These are phyloP conservation scores for Brachylomia viminalis DNA, from an alignment of 2,888 invertebrate genomes.

Conservation along the genomic window DNA sequence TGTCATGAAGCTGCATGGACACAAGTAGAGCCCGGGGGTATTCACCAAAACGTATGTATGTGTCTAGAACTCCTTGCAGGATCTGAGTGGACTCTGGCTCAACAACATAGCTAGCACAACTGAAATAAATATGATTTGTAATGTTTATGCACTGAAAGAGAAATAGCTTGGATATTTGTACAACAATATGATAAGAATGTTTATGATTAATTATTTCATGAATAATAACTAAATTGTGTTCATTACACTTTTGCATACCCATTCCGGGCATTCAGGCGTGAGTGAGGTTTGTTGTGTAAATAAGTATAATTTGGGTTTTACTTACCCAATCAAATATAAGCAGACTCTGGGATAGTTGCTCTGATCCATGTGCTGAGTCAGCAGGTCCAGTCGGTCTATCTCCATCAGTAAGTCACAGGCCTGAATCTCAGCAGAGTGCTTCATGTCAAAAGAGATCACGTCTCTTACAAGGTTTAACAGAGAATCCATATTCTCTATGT, in stretches of 20 bases:
- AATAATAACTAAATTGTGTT: not conserved
- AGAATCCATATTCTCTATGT: conserved; percentile 88
- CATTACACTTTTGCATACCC: not conserved
- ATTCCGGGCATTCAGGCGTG: not conserved
- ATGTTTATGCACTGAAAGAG: not conserved
- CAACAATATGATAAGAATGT: not conserved
- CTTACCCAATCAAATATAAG: conserved; percentile 94
- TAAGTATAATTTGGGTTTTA: not conserved
- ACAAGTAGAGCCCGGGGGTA: conserved; percentile 97
- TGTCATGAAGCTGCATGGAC: conserved; percentile 97
- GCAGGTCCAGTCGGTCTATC: conserved; percentile 96
- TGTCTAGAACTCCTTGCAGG: conserved; percentile 94
- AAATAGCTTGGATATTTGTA: not conserved
- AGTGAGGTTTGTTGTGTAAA: not conserved
- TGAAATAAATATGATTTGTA: conserved; percentile 77
- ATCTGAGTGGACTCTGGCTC: conserved; percentile 97
- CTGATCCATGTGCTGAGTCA: conserved; percentile 96
- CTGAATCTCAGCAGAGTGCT: conserved; percentile 99
- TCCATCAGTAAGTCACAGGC: conserved; percentile 99
- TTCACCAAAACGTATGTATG: conserved; percentile 96
- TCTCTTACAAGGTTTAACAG: conserved; percentile 95
- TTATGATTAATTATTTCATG: not conserved
- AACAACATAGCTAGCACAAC: conserved; percentile 98
- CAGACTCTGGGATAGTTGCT: conserved; percentile 98
- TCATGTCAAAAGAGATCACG: conserved; percentile 98